Conservation (phyloP, 2,888 invertebrate species). For the Zeuzera pyrina region DNA sequence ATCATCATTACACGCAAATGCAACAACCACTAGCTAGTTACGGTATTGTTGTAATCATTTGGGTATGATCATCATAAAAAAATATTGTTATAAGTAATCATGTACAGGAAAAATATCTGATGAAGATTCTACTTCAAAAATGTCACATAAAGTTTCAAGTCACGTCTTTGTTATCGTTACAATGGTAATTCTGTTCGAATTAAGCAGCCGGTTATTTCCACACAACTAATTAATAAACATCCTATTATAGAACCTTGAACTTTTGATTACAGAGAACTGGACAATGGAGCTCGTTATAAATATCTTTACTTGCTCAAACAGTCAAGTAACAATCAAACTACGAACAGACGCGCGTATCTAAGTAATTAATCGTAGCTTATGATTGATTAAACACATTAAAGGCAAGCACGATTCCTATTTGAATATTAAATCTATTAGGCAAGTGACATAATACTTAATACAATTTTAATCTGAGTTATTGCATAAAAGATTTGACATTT, state of each 20-base stretch:
- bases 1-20: too few species aligned
- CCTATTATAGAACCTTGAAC: conserved; percentile 61
- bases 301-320: conserved; percentile 48
- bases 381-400: conserved; percentile 72
- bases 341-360: conserved; percentile 55
- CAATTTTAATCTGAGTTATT: conserved; percentile 65
- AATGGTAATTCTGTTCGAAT: conserved; percentile 41
- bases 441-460: conserved; percentile 67
- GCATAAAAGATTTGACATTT: conserved; percentile 52
- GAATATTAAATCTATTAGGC: conserved; percentile 65
- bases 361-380: conserved; percentile 69
- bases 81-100: too few species aligned
- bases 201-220: conserved; percentile 47
- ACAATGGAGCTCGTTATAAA: conserved; percentile 61
- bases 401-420: conserved; percentile 64
- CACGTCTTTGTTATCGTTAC: conserved; percentile 44
- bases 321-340: conserved; percentile 38
- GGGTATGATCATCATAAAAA: too few species aligned
- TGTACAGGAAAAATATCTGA: too few species aligned
- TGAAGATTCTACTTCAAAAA: conserved; percentile 22
- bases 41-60: too few species aligned
- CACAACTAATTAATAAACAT: conserved; percentile 65
- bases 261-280: conserved; percentile 56
- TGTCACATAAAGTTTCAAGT: conserved; percentile 32
- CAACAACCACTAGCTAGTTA: too few species aligned